Evolutionary conservation across 2,888 invertebrate genomes (phyloP), one percentile per base, ranked within the genome.

Genomic region (Tetranychus truncatus): DNA sequence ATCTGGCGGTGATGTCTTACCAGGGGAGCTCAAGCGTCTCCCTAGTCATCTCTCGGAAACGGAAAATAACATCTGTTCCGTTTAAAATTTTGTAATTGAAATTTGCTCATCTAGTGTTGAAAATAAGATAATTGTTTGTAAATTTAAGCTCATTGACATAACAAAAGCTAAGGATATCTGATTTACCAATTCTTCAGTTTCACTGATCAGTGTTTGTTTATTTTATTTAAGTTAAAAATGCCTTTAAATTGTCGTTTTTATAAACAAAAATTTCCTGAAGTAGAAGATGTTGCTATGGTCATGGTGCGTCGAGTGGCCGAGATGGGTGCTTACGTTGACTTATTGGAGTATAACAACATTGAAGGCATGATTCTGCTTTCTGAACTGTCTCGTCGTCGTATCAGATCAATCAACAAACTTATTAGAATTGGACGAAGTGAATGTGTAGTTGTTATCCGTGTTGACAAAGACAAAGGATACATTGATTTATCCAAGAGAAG

Each of bases 401-500:
- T 99, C 80, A 88, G 99, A 78, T 99, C 99, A 76, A 97, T 99
- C 82, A 99, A 99, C 85, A 99, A 99, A 87, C 86, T 99, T 80
- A 97, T 99, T 82, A 88, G 97, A 80, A 95, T 99, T 74, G 99
- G 99, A 71, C 91, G 97, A 85, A 96, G 92, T 74, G 99, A 99
- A 84, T 97, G 96, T 45, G 99, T 99, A 20, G 96, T 99, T 72
- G 99, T 99, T 76, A 97, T 99, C 83, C 81, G 99, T 85, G 99
- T 99, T 34, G 99, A 99, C 83, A 95, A 96, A 86, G 96, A 99
- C 81, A 99, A 99, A 87, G 99, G 97, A 88, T 99, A 99, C 84
- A 99, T 99, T 83, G 99, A 99, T 88, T 87, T 99, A 80, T 99
- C 97, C 78, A 99, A 99, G 85, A 88, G 99, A 83, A 88, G 99